Conservation (phyloP, 2,888 invertebrate species). For the Drosophila histrio region DNA sequence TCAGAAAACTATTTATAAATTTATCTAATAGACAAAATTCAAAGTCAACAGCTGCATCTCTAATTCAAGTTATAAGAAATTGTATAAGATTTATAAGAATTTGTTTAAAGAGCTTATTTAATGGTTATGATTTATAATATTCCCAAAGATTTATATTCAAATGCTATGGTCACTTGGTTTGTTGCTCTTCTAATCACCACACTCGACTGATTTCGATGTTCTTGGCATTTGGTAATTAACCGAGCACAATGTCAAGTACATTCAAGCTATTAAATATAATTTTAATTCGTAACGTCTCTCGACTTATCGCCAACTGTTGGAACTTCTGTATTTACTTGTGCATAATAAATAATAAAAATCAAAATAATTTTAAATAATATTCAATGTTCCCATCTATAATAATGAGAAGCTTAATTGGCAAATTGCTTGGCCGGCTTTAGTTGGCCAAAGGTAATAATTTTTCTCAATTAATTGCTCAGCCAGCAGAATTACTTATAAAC, state of each 20-base stretch:
- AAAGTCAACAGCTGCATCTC: too few species aligned
- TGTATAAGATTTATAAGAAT: too few species aligned
- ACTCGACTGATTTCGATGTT: slow-evolving; percentile 56
- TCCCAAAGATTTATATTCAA: neutral
- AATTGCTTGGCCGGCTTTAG: slow-evolving; percentile 24
- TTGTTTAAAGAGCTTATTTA: neutral
- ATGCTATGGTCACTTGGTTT: slow-evolving; percentile 51
- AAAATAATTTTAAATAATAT: neutral
- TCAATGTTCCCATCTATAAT: slow-evolving; percentile 4
- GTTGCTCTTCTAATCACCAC: slow-evolving; percentile 60
- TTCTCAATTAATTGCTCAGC: slow-evolving; percentile 24
- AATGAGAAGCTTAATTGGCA: slow-evolving; percentile 12
- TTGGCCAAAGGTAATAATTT: slow-evolving; percentile 7
- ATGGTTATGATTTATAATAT: neutral
- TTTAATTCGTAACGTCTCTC: slow-evolving; percentile 32
- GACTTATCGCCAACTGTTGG: slow-evolving; percentile 46
- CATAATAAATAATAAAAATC: slow-evolving; percentile 33
- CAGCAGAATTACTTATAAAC: slow-evolving; percentile 13
- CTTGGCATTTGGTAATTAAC: slow-evolving; percentile 62
- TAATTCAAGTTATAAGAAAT: too few species aligned
- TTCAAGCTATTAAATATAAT: slow-evolving; percentile 58
- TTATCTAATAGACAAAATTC: neutral
- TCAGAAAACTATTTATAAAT: neutral
- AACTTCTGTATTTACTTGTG: slow-evolving; percentile 16
- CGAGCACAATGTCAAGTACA: slow-evolving; percentile 65